phyloP scores from a whole-genome alignment of 2,888 invertebrate species.

The Sarcophaga rosellei region DNA sequence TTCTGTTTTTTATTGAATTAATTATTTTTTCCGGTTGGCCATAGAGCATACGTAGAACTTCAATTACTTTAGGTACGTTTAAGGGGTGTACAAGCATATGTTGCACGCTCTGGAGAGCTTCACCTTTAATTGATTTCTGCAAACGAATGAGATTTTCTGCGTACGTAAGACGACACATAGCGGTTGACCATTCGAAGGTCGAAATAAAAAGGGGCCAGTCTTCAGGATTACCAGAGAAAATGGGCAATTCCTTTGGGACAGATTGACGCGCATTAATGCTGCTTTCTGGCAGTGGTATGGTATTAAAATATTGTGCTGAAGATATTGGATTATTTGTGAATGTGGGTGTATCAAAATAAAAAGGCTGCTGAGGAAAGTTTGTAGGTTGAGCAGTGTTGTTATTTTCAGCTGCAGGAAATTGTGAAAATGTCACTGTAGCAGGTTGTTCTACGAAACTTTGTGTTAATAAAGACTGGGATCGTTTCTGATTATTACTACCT shows the following conservation, averaged over 20 bases:
- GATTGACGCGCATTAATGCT: constrained; percentile 20
- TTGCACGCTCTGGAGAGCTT: constrained; percentile 21
- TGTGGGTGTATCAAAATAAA: background rate
- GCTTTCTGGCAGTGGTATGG: constrained; percentile 11
- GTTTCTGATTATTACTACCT: background rate
- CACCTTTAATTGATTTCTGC: constrained; percentile 29
- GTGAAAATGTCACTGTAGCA: constrained; percentile 5
- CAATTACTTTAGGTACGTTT: background rate
- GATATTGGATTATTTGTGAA: background rate
- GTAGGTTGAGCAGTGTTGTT: background rate
- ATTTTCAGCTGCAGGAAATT: constrained; percentile 8
- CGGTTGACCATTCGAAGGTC: constrained; percentile 34
- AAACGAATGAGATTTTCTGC: constrained; percentile 42
- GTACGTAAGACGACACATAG: constrained; percentile 11
- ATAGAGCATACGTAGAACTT: constrained; percentile 24
- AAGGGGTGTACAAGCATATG: constrained; percentile 29
- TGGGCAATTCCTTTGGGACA: constrained; percentile 34
- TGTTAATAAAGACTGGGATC: background rate
- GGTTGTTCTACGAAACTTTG: background rate
- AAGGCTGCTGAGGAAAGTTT: background rate
- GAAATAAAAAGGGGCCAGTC: constrained; percentile 37
- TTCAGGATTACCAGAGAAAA: constrained; percentile 38
- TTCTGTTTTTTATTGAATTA: constrained; percentile 39
- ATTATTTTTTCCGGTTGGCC: constrained; percentile 43
- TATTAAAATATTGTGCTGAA: constrained; percentile 11